These are phyloP conservation scores for Zele albiditarsus DNA, from an alignment of 2,888 invertebrate genomes.

Conservation along the genomic window DNA sequence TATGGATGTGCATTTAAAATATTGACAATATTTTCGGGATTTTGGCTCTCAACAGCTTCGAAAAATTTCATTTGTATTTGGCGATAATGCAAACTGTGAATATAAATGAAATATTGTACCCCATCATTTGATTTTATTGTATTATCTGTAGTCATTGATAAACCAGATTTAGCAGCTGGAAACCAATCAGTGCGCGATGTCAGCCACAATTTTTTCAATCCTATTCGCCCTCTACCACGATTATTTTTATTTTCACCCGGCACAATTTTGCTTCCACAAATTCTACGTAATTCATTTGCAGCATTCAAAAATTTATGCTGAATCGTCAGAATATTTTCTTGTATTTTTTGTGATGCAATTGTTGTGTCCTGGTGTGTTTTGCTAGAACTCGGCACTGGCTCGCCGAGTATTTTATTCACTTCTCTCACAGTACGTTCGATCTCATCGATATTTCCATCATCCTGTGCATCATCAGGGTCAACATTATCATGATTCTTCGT, in stretches of 20 bases:
- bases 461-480: constrained; percentile 51
- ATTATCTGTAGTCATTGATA: constrained; percentile 81
- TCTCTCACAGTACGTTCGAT: constrained; percentile 80
- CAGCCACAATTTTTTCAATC: constrained; percentile 79
- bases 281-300: constrained; percentile 85
- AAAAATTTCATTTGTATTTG: constrained; percentile 83
- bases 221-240: constrained; percentile 75
- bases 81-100: constrained; percentile 84
- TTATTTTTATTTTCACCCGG: constrained; percentile 79
- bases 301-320: constrained; percentile 84
- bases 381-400: constrained; percentile 70
- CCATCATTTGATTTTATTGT: constrained; percentile 70
- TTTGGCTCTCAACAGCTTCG: constrained; percentile 84
- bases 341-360: constrained; percentile 47
- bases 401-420: constrained; percentile 80
- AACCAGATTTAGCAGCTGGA: constrained; percentile 80
- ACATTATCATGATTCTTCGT: constrained; percentile 29
- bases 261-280: constrained; percentile 86
- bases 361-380: constrained; percentile 50
- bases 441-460: constrained; percentile 75
- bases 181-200: constrained; percentile 84
- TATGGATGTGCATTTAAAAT: constrained; percentile 84
- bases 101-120: constrained; percentile 81
- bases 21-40: constrained; percentile 84
- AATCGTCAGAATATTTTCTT: constrained; percentile 77